These are phyloP conservation scores for Drosophila ohnishii DNA, from an alignment of 1,140 invertebrate species.

Conservation along the genomic window DNA sequence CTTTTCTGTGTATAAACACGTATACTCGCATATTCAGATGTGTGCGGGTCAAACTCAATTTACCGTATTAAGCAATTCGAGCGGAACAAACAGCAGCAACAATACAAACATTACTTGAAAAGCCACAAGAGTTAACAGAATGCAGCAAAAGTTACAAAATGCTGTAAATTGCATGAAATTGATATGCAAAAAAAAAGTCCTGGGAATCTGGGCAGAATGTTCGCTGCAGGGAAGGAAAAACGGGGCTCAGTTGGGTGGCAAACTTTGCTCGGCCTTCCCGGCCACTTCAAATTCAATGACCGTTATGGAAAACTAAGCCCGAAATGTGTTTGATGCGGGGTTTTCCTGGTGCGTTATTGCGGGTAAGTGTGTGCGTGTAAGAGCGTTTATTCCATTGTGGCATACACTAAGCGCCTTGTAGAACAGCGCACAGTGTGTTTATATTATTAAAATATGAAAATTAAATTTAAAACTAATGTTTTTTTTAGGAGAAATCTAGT, in stretches of 20 bases:
- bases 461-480: background rate
- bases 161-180: slow-evolving; percentile 49
- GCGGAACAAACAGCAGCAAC: slow-evolving; percentile 30
- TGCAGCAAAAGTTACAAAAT: slow-evolving; percentile 43
- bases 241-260: background rate
- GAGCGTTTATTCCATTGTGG: background rate
- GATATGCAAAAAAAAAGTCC: slow-evolving; percentile 27
- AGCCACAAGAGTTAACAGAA: slow-evolving; percentile 43
- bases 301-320: slow-evolving; percentile 60
- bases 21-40: background rate
- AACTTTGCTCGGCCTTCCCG: slow-evolving; percentile 10
- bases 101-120: slow-evolving; percentile 20
- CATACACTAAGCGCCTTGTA: background rate
- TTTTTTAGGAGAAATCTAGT: no score
- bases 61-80: slow-evolving; percentile 47
- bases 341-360: slow-evolving; percentile 2
- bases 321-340: slow-evolving; percentile 58
- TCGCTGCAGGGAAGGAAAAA: background rate
- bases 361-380: background rate
- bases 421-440: no score
- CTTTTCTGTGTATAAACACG: background rate
- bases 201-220: slow-evolving; percentile 16
- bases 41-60: slow-evolving; percentile 47
- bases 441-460: no score
- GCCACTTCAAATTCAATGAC: slow-evolving; percentile 56